A percentile compares a stretch with the other conserved stretches of the same genome.
Conservation (phyloP, 23 tunicate genomes). For the Trididemnum miniatum region DNA sequence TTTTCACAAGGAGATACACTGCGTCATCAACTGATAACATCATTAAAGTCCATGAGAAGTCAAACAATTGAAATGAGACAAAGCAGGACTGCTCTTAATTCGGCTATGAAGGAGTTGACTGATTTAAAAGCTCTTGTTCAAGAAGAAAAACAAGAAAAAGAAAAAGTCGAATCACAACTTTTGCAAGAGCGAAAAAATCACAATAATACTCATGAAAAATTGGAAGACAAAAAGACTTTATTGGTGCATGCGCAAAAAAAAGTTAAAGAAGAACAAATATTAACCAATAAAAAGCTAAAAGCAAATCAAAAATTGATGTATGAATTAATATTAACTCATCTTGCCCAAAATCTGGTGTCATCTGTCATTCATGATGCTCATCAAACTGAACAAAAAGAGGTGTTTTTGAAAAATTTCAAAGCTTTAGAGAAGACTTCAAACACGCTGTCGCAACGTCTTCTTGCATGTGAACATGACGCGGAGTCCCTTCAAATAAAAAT, state of each 20-base stretch:
- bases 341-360: neutral
- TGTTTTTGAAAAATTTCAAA: no score
- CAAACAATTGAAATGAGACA: conserved; percentile 35
- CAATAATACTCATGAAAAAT: neutral
- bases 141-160: neutral
- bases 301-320: neutral
- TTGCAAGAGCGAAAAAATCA: neutral
- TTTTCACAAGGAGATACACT: conserved; percentile 40
- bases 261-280: neutral
- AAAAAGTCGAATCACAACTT: neutral
- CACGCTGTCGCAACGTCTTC: no score
- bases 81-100: conserved; percentile 32
- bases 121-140: conserved; percentile 6
- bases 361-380: neutral
- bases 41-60: conserved; percentile 38
- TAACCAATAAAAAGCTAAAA: neutral
- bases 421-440: no score
- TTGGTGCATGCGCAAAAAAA: neutral
- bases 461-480: no score
- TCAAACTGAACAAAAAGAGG: neutral
- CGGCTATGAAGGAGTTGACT: conserved; percentile 21
- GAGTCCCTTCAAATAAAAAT: no score
- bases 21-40: conserved; percentile 57
- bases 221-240: neutral
- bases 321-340: neutral